These are phyloP conservation scores for Bovichtus variegatus DNA, from an alignment of 2,797 vertebrate species.

Conservation along the genomic window DNA sequence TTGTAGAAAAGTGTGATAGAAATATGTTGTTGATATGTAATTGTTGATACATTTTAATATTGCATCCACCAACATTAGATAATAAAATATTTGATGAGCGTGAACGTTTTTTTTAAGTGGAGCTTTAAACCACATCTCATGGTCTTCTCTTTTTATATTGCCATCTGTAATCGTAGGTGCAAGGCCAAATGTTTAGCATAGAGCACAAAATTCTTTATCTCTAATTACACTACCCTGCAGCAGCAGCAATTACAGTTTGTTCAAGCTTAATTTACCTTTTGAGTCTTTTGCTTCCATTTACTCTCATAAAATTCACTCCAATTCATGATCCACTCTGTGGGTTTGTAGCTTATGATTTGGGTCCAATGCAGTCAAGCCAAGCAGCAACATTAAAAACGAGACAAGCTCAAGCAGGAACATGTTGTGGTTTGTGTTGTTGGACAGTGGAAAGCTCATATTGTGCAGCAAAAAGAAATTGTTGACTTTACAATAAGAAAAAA, in stretches of 20 bases:
- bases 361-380: neutral
- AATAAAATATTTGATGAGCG: too few relatives aligned
- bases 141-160: neutral
- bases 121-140: neutral
- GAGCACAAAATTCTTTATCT: neutral
- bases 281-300: neutral
- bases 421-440: neutral
- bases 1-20: neutral
- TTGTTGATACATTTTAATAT: neutral
- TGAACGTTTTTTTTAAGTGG: neutral
- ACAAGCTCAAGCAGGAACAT: neutral
- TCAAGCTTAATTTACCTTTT: constrained; percentile 3
- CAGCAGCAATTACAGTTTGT: constrained; percentile 11
- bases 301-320: neutral
- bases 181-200: neutral
- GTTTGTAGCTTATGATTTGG: neutral
- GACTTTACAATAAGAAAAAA: neutral
- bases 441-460: neutral
- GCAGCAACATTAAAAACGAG: neutral
- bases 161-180: neutral
- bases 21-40: neutral
- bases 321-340: neutral
- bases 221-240: neutral
- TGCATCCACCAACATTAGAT: neutral
- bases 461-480: neutral